A percentile compares a stretch with the other conserved stretches of the same genome.
phyloP scores from a whole-genome alignment of 2,888 invertebrate genomes.

The Hypomecis punctinalis region DNA sequence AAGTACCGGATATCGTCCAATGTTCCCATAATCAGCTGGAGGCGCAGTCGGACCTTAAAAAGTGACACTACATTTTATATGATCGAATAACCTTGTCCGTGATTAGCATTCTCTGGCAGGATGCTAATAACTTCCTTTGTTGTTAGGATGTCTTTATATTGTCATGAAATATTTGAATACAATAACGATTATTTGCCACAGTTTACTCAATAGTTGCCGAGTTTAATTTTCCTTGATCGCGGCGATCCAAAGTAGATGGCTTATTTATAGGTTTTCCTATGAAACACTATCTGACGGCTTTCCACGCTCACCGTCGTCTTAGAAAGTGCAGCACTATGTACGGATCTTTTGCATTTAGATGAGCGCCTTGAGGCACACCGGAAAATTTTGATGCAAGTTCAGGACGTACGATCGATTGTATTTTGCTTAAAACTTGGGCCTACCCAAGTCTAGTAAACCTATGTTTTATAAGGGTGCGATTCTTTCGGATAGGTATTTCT shows the following conservation, averaged over 20 bases:
- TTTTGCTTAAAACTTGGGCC: neutral
- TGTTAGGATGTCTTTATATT: slow-evolving; percentile 41
- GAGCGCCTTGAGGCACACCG: neutral
- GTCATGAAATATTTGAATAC: slow-evolving; percentile 42
- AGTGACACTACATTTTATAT: slow-evolving; percentile 9
- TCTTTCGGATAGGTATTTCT: too few species aligned
- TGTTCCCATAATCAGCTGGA: neutral
- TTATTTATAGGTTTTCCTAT: slow-evolving; percentile 54
- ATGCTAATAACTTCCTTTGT: slow-evolving; percentile 56
- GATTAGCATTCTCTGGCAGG: slow-evolving; percentile 53
- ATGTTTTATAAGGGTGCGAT: too few species aligned
- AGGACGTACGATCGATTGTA: neutral
- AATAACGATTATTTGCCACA: slow-evolving; percentile 30
- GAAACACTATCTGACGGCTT: slow-evolving; percentile 51
- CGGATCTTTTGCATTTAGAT: slow-evolving; percentile 30
- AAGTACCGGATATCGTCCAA: slow-evolving; percentile 17
- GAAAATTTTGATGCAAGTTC: neutral
- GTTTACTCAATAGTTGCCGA: neutral
- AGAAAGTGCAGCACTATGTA: slow-evolving; percentile 46
- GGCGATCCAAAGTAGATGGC: slow-evolving; percentile 31
- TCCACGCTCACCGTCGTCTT: slow-evolving; percentile 46
- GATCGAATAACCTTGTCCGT: slow-evolving; percentile 50
- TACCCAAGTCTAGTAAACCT: neutral
- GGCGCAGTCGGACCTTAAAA: slow-evolving; percentile 8
- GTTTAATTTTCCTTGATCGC: slow-evolving; percentile 33